Evolutionary conservation across 2,113 vertebrate genomes (phyloP), one percentile per base, ranked within the genome.

Genomic region (Etia nguti): DNA sequence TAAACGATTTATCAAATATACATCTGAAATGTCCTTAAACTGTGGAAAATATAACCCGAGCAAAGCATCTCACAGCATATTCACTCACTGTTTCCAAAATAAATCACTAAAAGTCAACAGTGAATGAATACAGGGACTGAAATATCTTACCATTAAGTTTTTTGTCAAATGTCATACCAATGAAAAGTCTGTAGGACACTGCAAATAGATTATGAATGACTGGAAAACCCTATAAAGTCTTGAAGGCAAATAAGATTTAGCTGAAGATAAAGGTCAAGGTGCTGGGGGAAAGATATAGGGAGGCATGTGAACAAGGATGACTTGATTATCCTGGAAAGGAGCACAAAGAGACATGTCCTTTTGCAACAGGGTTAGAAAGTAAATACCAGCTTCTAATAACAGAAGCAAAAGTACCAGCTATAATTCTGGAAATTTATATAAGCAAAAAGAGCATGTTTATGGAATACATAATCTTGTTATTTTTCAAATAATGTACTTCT

Each of bases 221-320:
- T 94, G 92, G 92, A 90, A 92, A 92, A 90, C 55, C 86, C 86
- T 90, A 88, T 92, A 93, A 94, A 93, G 91, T 94, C 93, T 92
- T 86, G 87, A 90, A 95, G 93, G 93, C 93, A 94, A 94, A 95
- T 95, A 90, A 90, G 93, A 93, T 95, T 95, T 92, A 95, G 89
- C 86, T 86, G 90, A 65, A 94, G 93, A 94, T 93, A 95, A 95
- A 95, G 92, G 95, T 95, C 95, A 95, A 89, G 91, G 88, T 7
- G 83, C 89, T 89, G 91, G 85, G 89, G 90, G 90, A 92, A 84
- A 92, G 88, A 93, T 92, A 87, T 56, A 59, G 86, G 38, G 89
- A 92, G 91, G 89, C 92, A 94, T 88, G 88, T 86, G 90, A 88
- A 92, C 89, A 68, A 83, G 65, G 92, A 93, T 92, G 94, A 96